Conservation (phyloP, 2,888 invertebrate genomes). For the Agrochola macilenta region DNA sequence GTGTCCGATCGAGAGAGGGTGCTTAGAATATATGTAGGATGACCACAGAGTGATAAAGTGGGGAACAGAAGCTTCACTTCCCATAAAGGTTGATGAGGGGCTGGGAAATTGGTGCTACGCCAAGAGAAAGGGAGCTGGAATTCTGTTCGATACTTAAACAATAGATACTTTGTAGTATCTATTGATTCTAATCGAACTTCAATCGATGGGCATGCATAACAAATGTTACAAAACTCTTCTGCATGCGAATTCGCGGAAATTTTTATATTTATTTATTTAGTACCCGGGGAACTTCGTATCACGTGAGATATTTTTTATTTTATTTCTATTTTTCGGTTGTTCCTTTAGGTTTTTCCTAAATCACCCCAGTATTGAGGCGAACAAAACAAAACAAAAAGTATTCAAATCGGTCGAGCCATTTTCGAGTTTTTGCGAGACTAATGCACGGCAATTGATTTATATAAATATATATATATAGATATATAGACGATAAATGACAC, state of each 20-base stretch:
- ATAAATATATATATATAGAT: no score
- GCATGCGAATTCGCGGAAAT: neutral
- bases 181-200: neutral
- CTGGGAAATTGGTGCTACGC: neutral
- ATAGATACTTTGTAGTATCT: neutral
- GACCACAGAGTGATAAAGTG: constrained; percentile 26
- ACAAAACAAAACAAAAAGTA: no score
- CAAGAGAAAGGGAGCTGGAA: neutral
- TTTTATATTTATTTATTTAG: neutral
- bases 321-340: no score
- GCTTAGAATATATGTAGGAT: constrained; percentile 56
- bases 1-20: constrained; percentile 56
- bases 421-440: no score
- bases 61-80: constrained; percentile 41
- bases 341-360: no score
- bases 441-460: no score
- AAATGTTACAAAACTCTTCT: neutral
- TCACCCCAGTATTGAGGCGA: no score
- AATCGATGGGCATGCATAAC: no score
- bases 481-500: neutral
- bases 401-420: no score
- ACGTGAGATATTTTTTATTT: no score
- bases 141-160: neutral
- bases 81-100: constrained; percentile 6
- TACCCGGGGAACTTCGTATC: no score